Percentiles rank a stretch among this genome's conserved stretches.
These are phyloP conservation scores for Chrosomus eos DNA, from an alignment of 2,797 vertebrate genomes.

Conservation along the genomic window DNA sequence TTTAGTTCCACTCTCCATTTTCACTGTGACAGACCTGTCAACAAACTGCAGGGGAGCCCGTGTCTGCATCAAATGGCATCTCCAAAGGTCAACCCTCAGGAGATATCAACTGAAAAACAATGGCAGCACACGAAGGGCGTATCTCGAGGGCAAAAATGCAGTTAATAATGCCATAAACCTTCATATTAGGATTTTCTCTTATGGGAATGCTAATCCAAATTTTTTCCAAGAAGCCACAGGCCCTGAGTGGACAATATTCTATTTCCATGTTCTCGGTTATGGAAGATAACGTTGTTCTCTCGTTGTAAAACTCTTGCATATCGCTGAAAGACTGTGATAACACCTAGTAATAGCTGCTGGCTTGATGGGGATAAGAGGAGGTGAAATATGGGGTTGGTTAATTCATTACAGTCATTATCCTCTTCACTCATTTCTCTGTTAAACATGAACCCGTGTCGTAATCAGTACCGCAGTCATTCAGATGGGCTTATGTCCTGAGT, in stretches of 20 bases:
- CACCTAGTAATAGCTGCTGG: constrained; percentile 22
- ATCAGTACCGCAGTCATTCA: constrained; percentile 11
- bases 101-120: constrained; percentile 41
- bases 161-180: constrained; percentile 9
- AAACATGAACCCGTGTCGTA: not conserved
- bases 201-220: not conserved
- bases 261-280: constrained; percentile 23
- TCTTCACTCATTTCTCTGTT: constrained; percentile 21
- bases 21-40: constrained; percentile 43
- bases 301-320: not conserved
- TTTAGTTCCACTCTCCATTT: constrained; percentile 36
- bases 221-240: not conserved
- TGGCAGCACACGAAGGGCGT: not conserved
- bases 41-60: constrained; percentile 33
- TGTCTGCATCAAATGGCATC: constrained; percentile 33
- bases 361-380: constrained; percentile 23
- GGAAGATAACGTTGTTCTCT: constrained; percentile 32
- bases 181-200: constrained; percentile 13
- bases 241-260: constrained; percentile 22
- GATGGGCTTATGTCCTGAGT: not conserved
- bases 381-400: constrained; percentile 41
- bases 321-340: constrained; percentile 25
- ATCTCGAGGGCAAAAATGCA: constrained; percentile 15
- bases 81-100: constrained; percentile 53
- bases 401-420: constrained; percentile 47